These are phyloP conservation scores for Aptenodytes patagonicus DNA, from an alignment of 2,113 vertebrate species.

Conservation along the genomic window DNA sequence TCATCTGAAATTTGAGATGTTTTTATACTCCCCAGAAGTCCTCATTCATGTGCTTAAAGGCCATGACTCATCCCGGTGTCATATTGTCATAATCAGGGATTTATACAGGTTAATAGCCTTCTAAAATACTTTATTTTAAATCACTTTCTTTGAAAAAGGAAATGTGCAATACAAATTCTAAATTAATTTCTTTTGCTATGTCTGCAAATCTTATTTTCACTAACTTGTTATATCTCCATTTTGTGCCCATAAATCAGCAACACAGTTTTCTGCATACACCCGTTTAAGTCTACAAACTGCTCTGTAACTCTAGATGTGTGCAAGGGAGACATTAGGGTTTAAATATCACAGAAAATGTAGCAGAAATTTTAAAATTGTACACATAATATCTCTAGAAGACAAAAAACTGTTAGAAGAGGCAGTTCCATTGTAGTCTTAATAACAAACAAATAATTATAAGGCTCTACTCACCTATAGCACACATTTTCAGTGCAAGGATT, in stretches of 20 bases:
- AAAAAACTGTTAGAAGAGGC: neutral
- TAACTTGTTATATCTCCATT: neutral
- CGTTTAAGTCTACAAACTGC: neutral
- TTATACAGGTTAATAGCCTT: neutral
- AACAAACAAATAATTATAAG: neutral
- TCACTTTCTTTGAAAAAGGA: neutral
- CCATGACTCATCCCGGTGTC: neutral
- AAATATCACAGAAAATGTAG: neutral
- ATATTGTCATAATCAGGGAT: neutral
- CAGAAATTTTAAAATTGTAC: neutral
- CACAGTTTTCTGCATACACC: neutral
- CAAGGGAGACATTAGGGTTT: neutral
- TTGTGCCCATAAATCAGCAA: neutral
- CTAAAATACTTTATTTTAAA: neutral
- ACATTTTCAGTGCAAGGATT: conserved; percentile 96
- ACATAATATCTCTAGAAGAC: neutral
- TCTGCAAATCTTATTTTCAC: neutral
- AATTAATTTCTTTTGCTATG: neutral
- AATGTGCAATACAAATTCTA: neutral
- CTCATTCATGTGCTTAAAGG: neutral
- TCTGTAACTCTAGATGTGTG: neutral
- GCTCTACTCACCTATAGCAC: conserved; percentile 90
- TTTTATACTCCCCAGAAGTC: neutral
- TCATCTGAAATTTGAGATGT: neutral
- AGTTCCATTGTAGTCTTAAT: neutral